Conservation (phyloP, 1,140 invertebrate genomes). For the Forficula auricularia region DNA sequence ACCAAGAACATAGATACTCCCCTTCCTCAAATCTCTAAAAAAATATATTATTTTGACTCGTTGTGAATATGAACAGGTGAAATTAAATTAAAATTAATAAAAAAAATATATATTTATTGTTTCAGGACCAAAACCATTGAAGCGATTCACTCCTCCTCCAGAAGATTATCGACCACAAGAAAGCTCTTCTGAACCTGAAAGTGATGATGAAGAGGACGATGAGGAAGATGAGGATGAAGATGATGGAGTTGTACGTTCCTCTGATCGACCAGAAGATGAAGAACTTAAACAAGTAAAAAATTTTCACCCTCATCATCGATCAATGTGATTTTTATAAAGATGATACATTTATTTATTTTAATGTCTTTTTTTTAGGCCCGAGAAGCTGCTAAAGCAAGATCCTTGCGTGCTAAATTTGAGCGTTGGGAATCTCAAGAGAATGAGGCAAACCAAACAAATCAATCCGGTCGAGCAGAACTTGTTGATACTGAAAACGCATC, state of each 20-base stretch:
- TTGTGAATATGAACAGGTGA: no score
- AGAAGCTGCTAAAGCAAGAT: slow-evolving; percentile 64
- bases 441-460: slow-evolving; percentile 19
- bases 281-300: slow-evolving; percentile 31
- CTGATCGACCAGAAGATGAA: slow-evolving; percentile 39
- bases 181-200: slow-evolving; percentile 25
- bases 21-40: no score
- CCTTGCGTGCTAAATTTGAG: slow-evolving; percentile 78
- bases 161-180: slow-evolving; percentile 27
- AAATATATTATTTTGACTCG: no score
- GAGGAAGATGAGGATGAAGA: slow-evolving; percentile 32
- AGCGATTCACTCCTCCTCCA: slow-evolving; percentile 73
- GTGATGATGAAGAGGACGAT: slow-evolving; percentile 33
- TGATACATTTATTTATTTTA: no score
- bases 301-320: no score
- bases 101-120: no score
- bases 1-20: no score
- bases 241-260: slow-evolving; percentile 36
- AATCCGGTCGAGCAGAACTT: background rate
- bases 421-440: slow-evolving; percentile 54
- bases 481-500: slow-evolving; percentile 7
- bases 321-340: no score
- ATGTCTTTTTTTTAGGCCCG: slow-evolving; percentile 36
- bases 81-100: no score
- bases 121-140: slow-evolving; percentile 64